Conservation (phyloP, 1,140 invertebrate species). For the Delia radicum region DNA sequence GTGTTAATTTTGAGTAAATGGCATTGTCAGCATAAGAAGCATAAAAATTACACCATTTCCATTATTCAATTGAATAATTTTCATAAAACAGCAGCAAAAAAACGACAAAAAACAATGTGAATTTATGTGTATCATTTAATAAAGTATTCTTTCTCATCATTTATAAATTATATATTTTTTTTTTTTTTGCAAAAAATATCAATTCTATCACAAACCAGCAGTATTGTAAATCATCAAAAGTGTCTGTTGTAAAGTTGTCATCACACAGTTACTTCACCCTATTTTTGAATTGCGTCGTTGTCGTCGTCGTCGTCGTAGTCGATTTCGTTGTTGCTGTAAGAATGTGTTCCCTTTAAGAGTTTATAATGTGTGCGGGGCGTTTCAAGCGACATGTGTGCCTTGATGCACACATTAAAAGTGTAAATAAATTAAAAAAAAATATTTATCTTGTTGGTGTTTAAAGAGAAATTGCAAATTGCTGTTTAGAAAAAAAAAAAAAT, state of each 20-base stretch:
- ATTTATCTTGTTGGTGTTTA: not conserved
- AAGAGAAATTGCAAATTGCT: not conserved
- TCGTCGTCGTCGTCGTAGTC: not conserved
- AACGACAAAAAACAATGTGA: too few relatives aligned
- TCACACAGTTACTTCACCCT: not conserved
- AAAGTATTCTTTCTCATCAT: too few relatives aligned
- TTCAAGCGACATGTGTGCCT: not conserved
- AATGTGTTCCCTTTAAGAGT: not conserved
- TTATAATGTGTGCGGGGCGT: not conserved
- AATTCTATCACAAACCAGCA: not conserved
- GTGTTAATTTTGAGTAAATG: too few relatives aligned
- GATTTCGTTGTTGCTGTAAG: not conserved
- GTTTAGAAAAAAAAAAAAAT: not conserved
- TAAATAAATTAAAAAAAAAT: not conserved
- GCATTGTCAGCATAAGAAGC: too few relatives aligned
- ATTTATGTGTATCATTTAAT: too few relatives aligned
- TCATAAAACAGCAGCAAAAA: too few relatives aligned
- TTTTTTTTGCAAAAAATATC: not conserved
- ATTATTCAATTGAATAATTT: too few relatives aligned
- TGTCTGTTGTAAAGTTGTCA: not conserved
- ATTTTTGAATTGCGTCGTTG: too few relatives aligned
- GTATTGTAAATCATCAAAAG: not conserved
- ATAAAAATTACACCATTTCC: too few relatives aligned
- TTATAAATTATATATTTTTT: too few relatives aligned
- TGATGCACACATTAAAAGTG: not conserved